Evolutionary conservation across 2,113 vertebrate genomes (phyloP), one percentile per base, ranked within the genome.

Genomic region (Dicrurus megarhynchus): DNA sequence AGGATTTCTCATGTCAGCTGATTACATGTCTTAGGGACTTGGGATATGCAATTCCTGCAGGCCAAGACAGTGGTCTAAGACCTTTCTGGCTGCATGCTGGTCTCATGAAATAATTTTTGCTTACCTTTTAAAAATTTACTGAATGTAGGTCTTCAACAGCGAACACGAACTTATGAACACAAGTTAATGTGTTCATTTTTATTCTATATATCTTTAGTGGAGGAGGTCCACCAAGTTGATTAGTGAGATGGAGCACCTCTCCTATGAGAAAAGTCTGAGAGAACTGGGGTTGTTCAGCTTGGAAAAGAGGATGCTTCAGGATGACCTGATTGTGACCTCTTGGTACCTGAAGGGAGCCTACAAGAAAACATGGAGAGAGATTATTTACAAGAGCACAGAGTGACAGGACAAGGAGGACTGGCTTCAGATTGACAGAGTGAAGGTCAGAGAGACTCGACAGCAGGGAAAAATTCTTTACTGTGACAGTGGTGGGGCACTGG

Each of bases 1-100:
- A 74, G 35, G 22, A 18, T 27, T 86, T 60, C 19, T 83, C 19
- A 7, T 13, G 9, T 69, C 6, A 3, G 18, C 22, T 75, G 14
- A 16, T 84, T 49, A 4, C 0, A 0, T 33, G 7, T 69, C 33
- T 44, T 35, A 11, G 17, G 17, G 11, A n/a, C 22, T 42, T 39
- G 11, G 32, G 16, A 2, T 41, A 3, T 33, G 11, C 27, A 26
- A 16, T 12, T 42, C n/a, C 24, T 79, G 35, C 61, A 47, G n/a
- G 17, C 37, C 56, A 33, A 50, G 37, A 19, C 13, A 13, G 18
- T 16, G 11, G 46, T 30, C 26, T 30, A 35, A 61, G 57, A 63
- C 12, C 3, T 73, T 30, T 64, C 28, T 14, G 13, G 6, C 21
- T 78, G 27, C 19, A 1, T 71, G 18, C 44, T 56, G 12, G 10